phyloP scores from a whole-genome alignment of 1,140 invertebrate genomes.

The Philotrypesis tridentata region DNA sequence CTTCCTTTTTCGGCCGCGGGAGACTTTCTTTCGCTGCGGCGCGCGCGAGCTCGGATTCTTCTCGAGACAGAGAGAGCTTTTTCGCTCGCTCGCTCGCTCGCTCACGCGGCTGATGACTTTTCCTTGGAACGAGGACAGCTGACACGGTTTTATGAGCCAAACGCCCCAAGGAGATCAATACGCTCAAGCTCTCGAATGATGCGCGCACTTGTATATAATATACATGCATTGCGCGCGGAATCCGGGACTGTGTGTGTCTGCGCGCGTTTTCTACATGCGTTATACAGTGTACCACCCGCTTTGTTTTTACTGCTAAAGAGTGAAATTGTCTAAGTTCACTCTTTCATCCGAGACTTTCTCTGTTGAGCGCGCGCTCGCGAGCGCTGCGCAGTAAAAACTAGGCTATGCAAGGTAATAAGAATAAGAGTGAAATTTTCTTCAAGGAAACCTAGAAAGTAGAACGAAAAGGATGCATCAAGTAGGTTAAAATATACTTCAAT shows the following conservation, averaged over 20 bases:
- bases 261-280: neutral
- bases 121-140: neutral
- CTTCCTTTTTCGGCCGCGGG: neutral
- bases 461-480: constrained; percentile 29
- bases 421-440: constrained; percentile 45
- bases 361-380: neutral
- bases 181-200: too few relatives aligned
- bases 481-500: constrained; percentile 31
- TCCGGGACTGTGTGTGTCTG: neutral
- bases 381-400: constrained; percentile 16
- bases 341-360: constrained; percentile 22
- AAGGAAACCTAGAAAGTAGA: constrained; percentile 38
- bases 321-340: constrained; percentile 30
- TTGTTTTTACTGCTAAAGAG: constrained; percentile 8
- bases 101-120: too few relatives aligned
- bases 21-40: neutral
- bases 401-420: constrained; percentile 27
- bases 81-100: neutral
- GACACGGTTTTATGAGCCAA: neutral
- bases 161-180: neutral
- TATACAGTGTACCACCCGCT: neutral
- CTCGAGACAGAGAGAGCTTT: too few relatives aligned
- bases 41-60: too few relatives aligned
- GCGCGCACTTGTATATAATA: neutral
- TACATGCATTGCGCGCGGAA: too few relatives aligned